Conservation (phyloP, 2,113 vertebrate species). For the Gnathonemus longibarbis region DNA sequence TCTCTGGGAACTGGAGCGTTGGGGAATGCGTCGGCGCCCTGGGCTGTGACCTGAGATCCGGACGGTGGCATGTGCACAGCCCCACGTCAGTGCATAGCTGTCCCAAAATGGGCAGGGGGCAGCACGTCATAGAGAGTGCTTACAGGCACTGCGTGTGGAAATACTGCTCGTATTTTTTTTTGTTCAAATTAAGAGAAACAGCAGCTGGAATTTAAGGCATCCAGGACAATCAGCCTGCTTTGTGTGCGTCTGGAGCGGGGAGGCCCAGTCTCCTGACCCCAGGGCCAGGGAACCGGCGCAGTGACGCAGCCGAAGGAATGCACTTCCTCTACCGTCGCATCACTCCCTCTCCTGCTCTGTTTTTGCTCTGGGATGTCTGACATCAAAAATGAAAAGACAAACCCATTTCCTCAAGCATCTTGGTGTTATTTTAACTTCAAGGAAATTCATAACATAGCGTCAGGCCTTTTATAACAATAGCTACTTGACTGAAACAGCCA, state of each 20-base stretch:
- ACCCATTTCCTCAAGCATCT: neutral
- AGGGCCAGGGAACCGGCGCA: slow-evolving; percentile 28
- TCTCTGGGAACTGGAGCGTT: neutral
- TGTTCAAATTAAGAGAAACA: neutral
- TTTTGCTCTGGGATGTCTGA: slow-evolving; percentile 26
- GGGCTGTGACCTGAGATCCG: neutral
- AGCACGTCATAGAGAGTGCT: neutral
- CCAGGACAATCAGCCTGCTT: slow-evolving; percentile 25
- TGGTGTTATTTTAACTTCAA: neutral
- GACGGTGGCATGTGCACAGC: neutral
- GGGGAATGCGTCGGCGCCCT: neutral
- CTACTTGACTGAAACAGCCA: neutral
- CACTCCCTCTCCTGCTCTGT: slow-evolving; percentile 19
- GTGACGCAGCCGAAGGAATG: slow-evolving; percentile 46
- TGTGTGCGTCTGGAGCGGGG: slow-evolving; percentile 8
- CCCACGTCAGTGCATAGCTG: neutral
- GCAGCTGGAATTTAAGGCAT: neutral
- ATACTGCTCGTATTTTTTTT: neutral
- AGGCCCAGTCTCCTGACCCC: slow-evolving; percentile 32
- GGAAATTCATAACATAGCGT: neutral
- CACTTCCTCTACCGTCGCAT: slow-evolving; percentile 42
- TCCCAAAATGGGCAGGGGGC: neutral
- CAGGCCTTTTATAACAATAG: neutral
- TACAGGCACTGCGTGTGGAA: neutral
- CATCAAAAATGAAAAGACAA: neutral